Evolutionary conservation across 2,797 vertebrate species (phyloP), one percentile per base, ranked within the genome.

Genomic region (Propithecus perrieri): DNA sequence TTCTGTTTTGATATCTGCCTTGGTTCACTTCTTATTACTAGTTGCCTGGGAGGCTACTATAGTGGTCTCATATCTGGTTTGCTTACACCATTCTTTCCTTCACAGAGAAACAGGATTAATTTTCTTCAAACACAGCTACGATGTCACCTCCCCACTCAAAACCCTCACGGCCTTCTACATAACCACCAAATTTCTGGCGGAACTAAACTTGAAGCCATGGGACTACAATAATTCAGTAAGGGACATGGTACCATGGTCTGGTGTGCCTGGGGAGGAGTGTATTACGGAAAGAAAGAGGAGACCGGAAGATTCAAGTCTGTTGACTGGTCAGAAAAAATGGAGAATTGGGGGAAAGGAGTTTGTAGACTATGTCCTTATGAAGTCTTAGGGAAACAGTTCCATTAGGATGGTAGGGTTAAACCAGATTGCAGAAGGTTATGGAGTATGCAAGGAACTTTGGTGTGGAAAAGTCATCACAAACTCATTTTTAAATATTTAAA

Each of bases 251-350:
- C 17, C 4, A 13, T 92, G 87, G 76, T 35, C 79, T 88, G 85
- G 28, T 46, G 71, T 96, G 15, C 59, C 59, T 48, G 79, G 46
- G 43, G 38, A 92, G 50, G 59, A 87, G 28, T 74, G 15, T 80
- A 33, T 94, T 95, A 94, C 17, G 90, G 80, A 59, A 96, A 65
- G 95, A 53, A 96, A 88, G 30, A 86, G n/a, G 80, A 95, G 35
- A 90, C 8, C 2, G 6, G 24, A 92, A 89, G 50, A 59, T 38
- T 90, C 26, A 63, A 26, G 11, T 92, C 48, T 76, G 75, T 48
- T 59, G 55, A 83, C 61, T 84, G 57, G 33, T 28, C 71, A 72
- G 85, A 75, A 83, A 84, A 83, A 96, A 57, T 79, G 43, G 61
- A 61, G 76, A 65, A 65, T 4, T n/a, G 38, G n/a, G 35, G 57